Evolutionary conservation across 2,888 invertebrate genomes (phyloP), one percentile per base, ranked within the genome.

Genomic region (Cryptus viduatorius): DNA sequence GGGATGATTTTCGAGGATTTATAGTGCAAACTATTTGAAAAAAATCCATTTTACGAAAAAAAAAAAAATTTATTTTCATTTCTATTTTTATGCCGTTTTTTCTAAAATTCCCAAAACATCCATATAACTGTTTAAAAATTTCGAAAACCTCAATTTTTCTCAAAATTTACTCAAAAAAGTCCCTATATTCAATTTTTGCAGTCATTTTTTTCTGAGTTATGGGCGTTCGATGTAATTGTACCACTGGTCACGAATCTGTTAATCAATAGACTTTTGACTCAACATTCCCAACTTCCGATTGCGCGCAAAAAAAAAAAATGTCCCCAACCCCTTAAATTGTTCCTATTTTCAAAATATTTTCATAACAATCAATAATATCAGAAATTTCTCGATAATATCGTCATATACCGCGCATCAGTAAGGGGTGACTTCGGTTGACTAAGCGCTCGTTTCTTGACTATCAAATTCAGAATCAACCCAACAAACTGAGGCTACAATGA

Each of bases 1-100:
- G n/a, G n/a, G n/a, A n/a, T n/a, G n/a, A n/a, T 53, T 75, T 42
- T 75, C 0, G 61, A 37, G 29, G 64, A 61, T 64, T 64, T 50
- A 56, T 75, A 29, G 29, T 42, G 44, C 29, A 19, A 46, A 16
- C 56, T 12, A 16, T 56, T 56, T 19, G n/a, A 19, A 8, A 24
- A 24, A 56, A 56, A 14, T 24, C 24, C 14, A 24, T 56, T 16
- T 19, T 56, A 12, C 0, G 0, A 24, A 12, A 3, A 56, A 19
- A 56, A 56, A 24, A 24, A n/a, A n/a, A n/a, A n/a, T n/a, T n/a
- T n/a, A n/a, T n/a, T n/a, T n/a, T n/a, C n/a, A n/a, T n/a, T n/a
- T n/a, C n/a, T n/a, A n/a, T n/a, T n/a, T n/a, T n/a, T n/a, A n/a
- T n/a, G n/a, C n/a, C n/a, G n/a, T n/a, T n/a, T 24, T 24, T 24